phyloP scores from a whole-genome alignment of 2,888 invertebrate genomes.

The Hyposoter dolosus region DNA sequence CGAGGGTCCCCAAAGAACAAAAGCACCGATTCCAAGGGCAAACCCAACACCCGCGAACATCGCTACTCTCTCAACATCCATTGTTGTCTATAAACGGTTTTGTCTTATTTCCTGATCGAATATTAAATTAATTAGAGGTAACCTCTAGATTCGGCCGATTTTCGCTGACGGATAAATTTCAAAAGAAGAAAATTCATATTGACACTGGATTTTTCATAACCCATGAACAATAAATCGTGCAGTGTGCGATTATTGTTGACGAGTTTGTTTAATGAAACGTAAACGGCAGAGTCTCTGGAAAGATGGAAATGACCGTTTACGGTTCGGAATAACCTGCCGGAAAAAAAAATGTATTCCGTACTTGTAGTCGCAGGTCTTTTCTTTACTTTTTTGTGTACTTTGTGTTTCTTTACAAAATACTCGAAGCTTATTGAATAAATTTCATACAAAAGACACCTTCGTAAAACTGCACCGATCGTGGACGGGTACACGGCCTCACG shows the following conservation, averaged over 20 bases:
- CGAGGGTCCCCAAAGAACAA: constrained; percentile 93
- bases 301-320: not conserved
- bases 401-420: not conserved
- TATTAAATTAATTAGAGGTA: constrained; percentile 1
- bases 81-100: constrained; percentile 74
- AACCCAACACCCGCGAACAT: constrained; percentile 93
- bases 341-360: not conserved
- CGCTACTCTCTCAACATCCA: constrained; percentile 91
- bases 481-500: not conserved
- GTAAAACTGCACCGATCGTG: not conserved
- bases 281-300: not conserved
- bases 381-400: not conserved
- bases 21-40: constrained; percentile 93
- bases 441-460: not conserved
- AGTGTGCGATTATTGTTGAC: not conserved
- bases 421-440: not conserved
- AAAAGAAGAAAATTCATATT: not conserved
- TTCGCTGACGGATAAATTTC: not conserved
- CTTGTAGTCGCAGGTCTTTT: not conserved
- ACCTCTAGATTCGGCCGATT: not conserved
- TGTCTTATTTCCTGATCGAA: not conserved
- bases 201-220: not conserved
- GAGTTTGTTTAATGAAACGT: not conserved
- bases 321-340: not conserved
- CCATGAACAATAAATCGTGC: not conserved